Base-by-base conservation (phyloP, 2,113 vertebrate species). In the Pollimyrus isidori region DNA sequence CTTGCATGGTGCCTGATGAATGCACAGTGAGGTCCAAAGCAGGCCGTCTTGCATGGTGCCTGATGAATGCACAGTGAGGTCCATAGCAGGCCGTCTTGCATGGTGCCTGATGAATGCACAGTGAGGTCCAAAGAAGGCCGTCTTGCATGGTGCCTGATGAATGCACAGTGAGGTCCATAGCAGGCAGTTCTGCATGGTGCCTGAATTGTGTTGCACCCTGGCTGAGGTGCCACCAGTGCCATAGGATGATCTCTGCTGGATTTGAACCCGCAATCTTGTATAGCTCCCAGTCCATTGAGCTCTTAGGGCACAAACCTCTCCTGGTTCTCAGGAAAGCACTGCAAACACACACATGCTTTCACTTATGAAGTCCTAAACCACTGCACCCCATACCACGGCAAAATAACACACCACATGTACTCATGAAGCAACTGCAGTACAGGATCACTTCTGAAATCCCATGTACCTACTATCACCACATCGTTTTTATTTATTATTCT, bases 271-370 rank as follows among this genome's bases (percentile, higher is more conserved):
- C 62, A 52, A 84, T 87, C 84, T 87, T 62, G 7, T n/a, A 62
- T 62, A n/a, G 56, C 48, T 84, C 88, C 42, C 86, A 50, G 7
- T 69, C 76, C 26, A 89, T 56, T 89, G 42, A 80, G 49, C 52
- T 84, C 58, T 89, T 62, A 46, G 62, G 87, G 89, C 89, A 35
- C 46, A 88, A 87, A 80, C 53, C 86, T 87, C 46, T 65, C 62
- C 62, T 65, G 62, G 62, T 65, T 26, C 62, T 26, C 58, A 62
- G 58, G 62, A 26, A 65, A 26, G n/a, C 11, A n/a, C 2, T 11
- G n/a, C n/a, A 65, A 65, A 26, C 23, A 26, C n/a, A 65, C 9
- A 65, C 62, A 30, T 26, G 11, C n/a, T 3, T 30, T 69, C n/a
- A 26, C 10, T 1, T 26, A 69, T 13, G n/a, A 9, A 69, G 62